phyloP scores from a whole-genome alignment of 2,797 vertebrate species.

The Fratercula arctica region DNA sequence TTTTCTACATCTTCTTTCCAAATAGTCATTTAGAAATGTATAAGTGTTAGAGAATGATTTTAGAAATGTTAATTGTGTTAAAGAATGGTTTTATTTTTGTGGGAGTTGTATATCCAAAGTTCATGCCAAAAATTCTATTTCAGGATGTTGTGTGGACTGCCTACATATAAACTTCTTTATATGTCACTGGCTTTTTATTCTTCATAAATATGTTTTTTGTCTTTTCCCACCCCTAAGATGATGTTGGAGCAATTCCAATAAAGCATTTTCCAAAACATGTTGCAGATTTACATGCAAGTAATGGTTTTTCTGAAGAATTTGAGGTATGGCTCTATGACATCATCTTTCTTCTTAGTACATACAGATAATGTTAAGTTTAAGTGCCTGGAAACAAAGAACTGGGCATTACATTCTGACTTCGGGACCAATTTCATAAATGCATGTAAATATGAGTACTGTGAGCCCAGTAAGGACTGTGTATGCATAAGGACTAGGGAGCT shows the following conservation, averaged over 20 bases:
- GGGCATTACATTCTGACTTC: neutral
- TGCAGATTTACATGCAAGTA: constrained; percentile 87
- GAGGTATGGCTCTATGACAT: constrained; percentile 83
- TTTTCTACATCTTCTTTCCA: neutral
- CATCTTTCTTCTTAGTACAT: constrained; percentile 36
- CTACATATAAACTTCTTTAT: constrained; percentile 4
- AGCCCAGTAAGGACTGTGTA: neutral
- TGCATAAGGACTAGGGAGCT: neutral
- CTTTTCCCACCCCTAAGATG: constrained; percentile 74
- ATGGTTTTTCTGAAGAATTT: constrained; percentile 91
- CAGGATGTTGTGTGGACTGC: constrained; percentile 35
- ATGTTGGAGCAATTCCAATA: constrained; percentile 84
- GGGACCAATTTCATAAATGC: neutral
- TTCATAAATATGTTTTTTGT: constrained; percentile 63
- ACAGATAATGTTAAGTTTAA: constrained; percentile 1
- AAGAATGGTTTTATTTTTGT: neutral
- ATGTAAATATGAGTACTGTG: neutral
- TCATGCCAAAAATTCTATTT: constrained; percentile 9
- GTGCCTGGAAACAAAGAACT: neutral
- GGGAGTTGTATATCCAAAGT: neutral
- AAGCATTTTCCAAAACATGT: constrained; percentile 93
- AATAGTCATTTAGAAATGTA: neutral
- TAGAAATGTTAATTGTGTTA: neutral
- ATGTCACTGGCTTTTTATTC: constrained; percentile 16
- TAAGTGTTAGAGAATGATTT: neutral